Conservation (phyloP, 2,113 vertebrate genomes). For the Dromaius novaehollandiae region DNA sequence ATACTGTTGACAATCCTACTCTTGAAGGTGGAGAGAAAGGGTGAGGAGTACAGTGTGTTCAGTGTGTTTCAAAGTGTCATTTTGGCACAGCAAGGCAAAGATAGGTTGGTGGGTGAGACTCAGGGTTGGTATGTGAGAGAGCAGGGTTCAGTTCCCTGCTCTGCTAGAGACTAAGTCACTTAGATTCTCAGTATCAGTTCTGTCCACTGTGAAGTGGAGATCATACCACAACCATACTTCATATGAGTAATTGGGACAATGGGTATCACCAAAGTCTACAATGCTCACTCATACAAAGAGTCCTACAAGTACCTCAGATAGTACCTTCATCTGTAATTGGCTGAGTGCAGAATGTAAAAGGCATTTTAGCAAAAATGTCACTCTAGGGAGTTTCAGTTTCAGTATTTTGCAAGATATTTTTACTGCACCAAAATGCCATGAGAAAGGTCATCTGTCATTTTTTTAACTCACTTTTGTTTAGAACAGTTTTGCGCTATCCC, state of each 20-base stretch:
- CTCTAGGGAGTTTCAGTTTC: fast-evolving
- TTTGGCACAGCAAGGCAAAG: background rate
- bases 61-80: background rate
- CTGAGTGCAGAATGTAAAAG: background rate
- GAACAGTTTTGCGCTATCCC: background rate
- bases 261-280: background rate
- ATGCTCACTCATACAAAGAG: background rate
- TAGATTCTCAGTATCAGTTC: background rate
- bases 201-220: background rate
- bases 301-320: background rate
- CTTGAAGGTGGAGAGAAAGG: background rate
- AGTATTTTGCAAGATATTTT: background rate
- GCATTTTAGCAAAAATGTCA: background rate
- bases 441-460: background rate
- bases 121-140: background rate
- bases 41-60: background rate
- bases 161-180: background rate
- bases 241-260: background rate
- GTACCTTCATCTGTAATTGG: background rate
- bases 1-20: background rate
- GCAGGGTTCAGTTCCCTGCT: background rate
- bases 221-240: background rate
- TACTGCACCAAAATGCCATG: background rate
- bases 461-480: background rate
- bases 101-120: background rate